Conservation (phyloP, 2,888 invertebrate genomes). For the Doris montereyensis region DNA sequence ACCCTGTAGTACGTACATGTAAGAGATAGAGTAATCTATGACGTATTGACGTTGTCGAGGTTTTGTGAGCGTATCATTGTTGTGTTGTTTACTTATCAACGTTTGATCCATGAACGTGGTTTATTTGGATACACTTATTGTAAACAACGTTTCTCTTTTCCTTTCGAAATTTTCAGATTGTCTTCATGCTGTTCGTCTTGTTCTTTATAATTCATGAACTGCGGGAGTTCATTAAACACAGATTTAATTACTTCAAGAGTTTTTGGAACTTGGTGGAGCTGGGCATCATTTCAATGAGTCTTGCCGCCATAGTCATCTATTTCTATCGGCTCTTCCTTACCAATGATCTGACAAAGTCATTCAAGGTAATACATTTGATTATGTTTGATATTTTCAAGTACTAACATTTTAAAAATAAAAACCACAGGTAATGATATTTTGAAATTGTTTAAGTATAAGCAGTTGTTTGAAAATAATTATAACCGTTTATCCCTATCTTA, state of each 20-base stretch:
- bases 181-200: conserved; percentile 61
- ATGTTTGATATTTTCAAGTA: no score
- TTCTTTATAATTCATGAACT: conserved; percentile 71
- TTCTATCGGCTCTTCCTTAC: conserved; percentile 67
- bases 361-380: conserved; percentile 67
- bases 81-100: no score
- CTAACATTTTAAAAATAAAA: no score
- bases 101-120: not conserved
- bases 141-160: conserved; percentile 49
- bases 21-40: no score
- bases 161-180: conserved; percentile 21
- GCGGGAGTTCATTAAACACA: conserved; percentile 61
- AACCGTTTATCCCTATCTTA: no score
- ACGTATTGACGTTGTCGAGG: no score
- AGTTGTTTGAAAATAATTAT: no score
- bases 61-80: no score
- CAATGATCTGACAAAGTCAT: conserved; percentile 69
- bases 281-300: conserved; percentile 65
- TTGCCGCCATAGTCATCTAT: conserved; percentile 67
- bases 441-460: no score
- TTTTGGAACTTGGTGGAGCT: conserved; percentile 50
- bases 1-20: no score
- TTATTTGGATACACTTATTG: not conserved
- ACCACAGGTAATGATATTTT: no score
- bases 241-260: conserved; percentile 64